Evolutionary conservation across 2,113 vertebrate species (phyloP), one percentile per base, ranked within the genome.

Genomic region (Neogobius melanostomus): DNA sequence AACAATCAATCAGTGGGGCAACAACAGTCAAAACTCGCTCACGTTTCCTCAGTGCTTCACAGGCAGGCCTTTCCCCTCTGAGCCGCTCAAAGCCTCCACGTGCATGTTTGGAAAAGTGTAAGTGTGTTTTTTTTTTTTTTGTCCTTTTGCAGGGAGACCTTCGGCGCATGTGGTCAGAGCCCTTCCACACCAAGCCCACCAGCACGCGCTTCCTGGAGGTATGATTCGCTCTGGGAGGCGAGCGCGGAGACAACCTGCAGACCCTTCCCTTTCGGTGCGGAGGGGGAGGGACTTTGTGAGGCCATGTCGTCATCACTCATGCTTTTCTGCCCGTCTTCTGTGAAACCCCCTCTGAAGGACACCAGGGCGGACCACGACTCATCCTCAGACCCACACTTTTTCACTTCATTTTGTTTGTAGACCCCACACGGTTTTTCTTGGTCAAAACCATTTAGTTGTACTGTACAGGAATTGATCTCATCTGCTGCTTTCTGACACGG

Each of bases 91-190:
- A 21, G 21, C 21, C 21, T 2, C 21, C 21, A 21, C 21, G 21
- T 21, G 21, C 21, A 21, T 21, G 21, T 21, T 21, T 21, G 21
- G 21, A 21, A 21, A 21, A 21, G 21, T 21, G 21, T 21, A 21
- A 21, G 21, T 43, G 51, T 5, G 5, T 17, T 45, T 71, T 42
- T 28, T 66, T 43, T 86, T 5, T 49, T 49, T 50, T 50, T 50
- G 4, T 6, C 75, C 66, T 75, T 11, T 79, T 49, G 6, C 83
- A 99, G 98, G 98, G 98, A 21, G 98, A 99, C 91, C 92, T 99
- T 81, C 94, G 98, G 68, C 95, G 98, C 91, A 99, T 99, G 98
- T 99, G 98, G 98, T 99, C 98, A 7, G 97, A 99, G 91, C 98
- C 98, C 14, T 99, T 99, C 92, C 97, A 99, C 81, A 66, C 95